Evolutionary conservation across 2,888 invertebrate genomes (phyloP).

Genomic region (Ichneumoninae sp.): DNA sequence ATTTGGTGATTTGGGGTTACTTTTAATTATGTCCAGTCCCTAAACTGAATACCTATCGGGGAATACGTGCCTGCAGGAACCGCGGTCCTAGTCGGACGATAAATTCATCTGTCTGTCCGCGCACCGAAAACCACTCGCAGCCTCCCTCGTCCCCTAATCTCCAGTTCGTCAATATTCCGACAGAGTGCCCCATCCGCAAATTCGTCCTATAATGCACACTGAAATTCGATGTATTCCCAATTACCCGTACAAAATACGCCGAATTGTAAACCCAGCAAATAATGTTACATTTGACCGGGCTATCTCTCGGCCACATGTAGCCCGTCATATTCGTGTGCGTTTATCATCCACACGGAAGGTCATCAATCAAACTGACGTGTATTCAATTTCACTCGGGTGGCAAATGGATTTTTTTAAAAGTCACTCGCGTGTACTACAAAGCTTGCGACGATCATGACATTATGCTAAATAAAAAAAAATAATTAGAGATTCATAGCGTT

Average conservation of each 20-base stretch:
- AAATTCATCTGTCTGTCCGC: background rate
- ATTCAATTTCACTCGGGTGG: conserved; percentile 43
- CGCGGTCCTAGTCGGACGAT: background rate
- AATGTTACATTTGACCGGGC: background rate
- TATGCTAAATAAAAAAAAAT: background rate
- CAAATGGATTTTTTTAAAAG: conserved; percentile 39
- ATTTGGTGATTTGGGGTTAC: background rate
- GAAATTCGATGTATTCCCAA: conserved; percentile 26
- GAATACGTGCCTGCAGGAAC: background rate
- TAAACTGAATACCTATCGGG: background rate
- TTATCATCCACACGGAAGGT: conserved; percentile 37
- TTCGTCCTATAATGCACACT: background rate
- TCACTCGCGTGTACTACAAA: conserved; percentile 23
- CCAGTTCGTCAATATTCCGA: conserved; percentile 8
- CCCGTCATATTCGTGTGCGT: conserved; percentile 7
- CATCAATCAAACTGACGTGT: conserved; percentile 51
- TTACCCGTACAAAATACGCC: conserved; percentile 18
- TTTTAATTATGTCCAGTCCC: background rate
- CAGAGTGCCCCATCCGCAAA: background rate
- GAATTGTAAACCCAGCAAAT: conserved; percentile 7
- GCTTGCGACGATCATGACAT: background rate
- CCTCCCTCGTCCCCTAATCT: background rate
- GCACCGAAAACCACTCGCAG: background rate
- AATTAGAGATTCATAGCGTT: background rate
- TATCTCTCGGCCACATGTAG: background rate